Evolutionary conservation across 2,888 invertebrate genomes (phyloP), one percentile per base, ranked within the genome.

Genomic region (Steinernema hermaphroditum): DNA sequence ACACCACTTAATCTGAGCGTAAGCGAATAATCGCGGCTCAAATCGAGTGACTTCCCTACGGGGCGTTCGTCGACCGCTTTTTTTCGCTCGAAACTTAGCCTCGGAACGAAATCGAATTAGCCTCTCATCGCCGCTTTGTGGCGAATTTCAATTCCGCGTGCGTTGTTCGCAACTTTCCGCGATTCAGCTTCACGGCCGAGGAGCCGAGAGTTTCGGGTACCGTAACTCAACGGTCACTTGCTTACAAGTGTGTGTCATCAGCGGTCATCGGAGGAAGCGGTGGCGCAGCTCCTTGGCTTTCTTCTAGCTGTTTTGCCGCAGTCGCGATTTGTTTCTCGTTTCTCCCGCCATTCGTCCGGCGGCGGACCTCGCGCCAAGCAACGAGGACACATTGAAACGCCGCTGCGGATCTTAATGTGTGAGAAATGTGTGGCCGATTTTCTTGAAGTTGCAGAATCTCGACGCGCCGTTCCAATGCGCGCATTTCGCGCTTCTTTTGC

Each of bases 241-340:
- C n/a, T n/a, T 19, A n/a, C n/a, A n/a, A 6, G 46, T 46, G 46
- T 46, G 46, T 46, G 46, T 46, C 46, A 46, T 46, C 46, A 46
- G 16, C 46, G 46, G 46, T 46, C 46, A 46, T 6, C 46, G 22
- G 22, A 6, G 46, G 46, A 46, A 19, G 46, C 46, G 46, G 9
- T 16, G 43, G 46, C 46, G 46, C 46, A 37, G 37, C 37, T 37
- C 12, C 22, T 46, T n/a, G 46, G 46, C 46, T n/a, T 46, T 46
- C 46, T 46, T 6, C 46, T 6, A 46, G 46, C 46, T 46, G 46
- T 46, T 46, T 6, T 46, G 46, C 46, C 46, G 46, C 46, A 50
- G 50, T 50, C 50, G 22, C 32, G 62, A 50, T 50, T 62, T 62
- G 62, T 62, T 62, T 62, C 62, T 34, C 62, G 62, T 62, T 29